Percentiles rank a stretch among this genome's conserved stretches.
phyloP scores from a whole-genome alignment of 2,113 vertebrate genomes.

The Porphyrio hochstetteri region DNA sequence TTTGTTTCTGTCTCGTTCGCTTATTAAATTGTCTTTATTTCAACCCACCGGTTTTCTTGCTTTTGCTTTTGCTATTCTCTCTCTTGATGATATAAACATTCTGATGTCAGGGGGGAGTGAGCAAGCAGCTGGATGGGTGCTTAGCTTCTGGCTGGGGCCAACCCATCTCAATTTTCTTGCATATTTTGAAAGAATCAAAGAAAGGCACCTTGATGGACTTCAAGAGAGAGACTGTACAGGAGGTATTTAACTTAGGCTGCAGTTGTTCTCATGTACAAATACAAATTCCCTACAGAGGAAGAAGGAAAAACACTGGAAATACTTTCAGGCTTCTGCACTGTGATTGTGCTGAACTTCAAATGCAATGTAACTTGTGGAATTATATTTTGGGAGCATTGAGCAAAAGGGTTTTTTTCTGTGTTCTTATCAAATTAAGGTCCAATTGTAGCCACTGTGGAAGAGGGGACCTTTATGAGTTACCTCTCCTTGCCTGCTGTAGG shows the following conservation, averaged over 20 bases:
- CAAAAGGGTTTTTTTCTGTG: not conserved
- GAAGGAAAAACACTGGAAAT: not conserved
- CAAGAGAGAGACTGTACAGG: constrained; percentile 6
- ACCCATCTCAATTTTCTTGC: not conserved
- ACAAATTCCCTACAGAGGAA: constrained; percentile 11
- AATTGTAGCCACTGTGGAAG: not conserved
- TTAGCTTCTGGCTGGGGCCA: not conserved
- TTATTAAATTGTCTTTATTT: not conserved
- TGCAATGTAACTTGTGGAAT: not conserved
- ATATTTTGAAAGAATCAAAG: constrained; percentile 13
- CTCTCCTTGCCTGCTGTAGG: not conserved
- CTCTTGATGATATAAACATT: not conserved
- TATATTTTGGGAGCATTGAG: not conserved
- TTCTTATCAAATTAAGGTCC: not conserved
- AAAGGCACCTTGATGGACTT: constrained; percentile 27
- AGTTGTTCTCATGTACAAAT: constrained; percentile 19
- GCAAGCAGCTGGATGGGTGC: not conserved
- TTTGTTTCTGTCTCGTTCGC: not conserved
- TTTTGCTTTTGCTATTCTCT: not conserved
- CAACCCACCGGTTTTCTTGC: not conserved
- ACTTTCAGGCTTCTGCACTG: not conserved
- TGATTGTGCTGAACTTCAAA: not conserved
- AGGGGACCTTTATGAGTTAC: rapidly evolving
- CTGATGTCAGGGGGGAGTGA: not conserved
- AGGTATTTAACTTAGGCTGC: not conserved